Conservation (phyloP, 2,888 invertebrate species). For the Galerucella calmariensis region DNA sequence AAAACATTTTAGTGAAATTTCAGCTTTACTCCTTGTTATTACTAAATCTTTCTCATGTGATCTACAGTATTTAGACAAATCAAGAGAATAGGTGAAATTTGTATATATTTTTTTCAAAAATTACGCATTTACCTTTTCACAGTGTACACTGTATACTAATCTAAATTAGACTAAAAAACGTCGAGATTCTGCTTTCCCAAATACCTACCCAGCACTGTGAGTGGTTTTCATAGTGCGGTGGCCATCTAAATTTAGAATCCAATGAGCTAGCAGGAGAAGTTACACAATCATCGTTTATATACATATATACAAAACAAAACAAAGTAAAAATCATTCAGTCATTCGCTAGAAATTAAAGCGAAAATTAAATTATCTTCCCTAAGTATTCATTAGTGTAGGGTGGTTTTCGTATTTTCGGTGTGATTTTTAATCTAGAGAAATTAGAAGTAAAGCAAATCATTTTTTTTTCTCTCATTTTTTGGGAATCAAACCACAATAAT, state of each 20-base stretch:
- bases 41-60: too few species aligned
- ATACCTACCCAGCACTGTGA: too few species aligned
- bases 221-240: neutral
- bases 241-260: slow-evolving; percentile 13
- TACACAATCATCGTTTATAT: neutral
- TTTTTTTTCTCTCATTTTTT: too few species aligned
- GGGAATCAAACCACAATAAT: too few species aligned
- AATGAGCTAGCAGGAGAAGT: neutral
- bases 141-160: neutral
- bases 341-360: too few species aligned
- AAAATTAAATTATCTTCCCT: too few species aligned
- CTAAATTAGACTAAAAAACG: neutral
- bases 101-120: neutral
- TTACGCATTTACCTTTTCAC: neutral
- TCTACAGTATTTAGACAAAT: neutral
- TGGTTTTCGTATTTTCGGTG: too few species aligned
- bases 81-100: neutral
- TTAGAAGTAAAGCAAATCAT: too few species aligned
- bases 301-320: too few species aligned
- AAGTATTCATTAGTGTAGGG: too few species aligned
- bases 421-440: too few species aligned
- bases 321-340: too few species aligned
- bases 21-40: neutral
- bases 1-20: neutral
- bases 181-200: neutral